Percentiles rank a stretch among this genome's conserved stretches.
phyloP scores from a whole-genome alignment of 1,140 invertebrate genomes.

The Drosophila miranda region DNA sequence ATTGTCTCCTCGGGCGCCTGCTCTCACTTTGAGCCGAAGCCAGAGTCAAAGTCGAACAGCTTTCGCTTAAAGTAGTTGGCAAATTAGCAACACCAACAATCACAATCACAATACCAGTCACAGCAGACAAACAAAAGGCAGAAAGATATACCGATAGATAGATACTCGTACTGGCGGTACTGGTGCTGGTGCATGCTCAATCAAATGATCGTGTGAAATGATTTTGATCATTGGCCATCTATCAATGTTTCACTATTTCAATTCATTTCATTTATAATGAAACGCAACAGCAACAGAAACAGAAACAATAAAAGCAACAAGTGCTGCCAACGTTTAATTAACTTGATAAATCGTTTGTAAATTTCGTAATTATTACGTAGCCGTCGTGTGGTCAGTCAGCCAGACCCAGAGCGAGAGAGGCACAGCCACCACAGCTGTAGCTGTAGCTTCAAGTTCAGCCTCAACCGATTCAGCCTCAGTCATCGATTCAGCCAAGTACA shows the following conservation, averaged over 20 bases:
- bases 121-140: conserved; percentile 22
- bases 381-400: conserved; percentile 49
- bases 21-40: conserved; percentile 53
- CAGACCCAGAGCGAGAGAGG: no score
- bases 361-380: conserved; percentile 80
- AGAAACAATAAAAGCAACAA: conserved; percentile 32
- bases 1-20: conserved; percentile 58
- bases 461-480: no score
- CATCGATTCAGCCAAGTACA: conserved; percentile 29
- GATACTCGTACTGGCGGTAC: neutral
- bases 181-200: conserved; percentile 30
- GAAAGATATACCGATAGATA: conserved; percentile 33
- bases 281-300: conserved; percentile 35
- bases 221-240: conserved; percentile 75
- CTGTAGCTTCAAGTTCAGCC: neutral
- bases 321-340: conserved; percentile 70
- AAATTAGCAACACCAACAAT: conserved; percentile 71
- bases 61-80: conserved; percentile 75
- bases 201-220: conserved; percentile 75
- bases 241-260: conserved; percentile 60
- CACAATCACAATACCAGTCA: conserved; percentile 46
- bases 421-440: neutral
- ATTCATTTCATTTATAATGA: conserved; percentile 19
- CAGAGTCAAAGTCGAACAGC: conserved; percentile 39
- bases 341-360: conserved; percentile 79